Percentiles rank a stretch among this genome's conserved stretches.
Conservation (phyloP, 2,888 invertebrate genomes). For the Xylota sylvarum region DNA sequence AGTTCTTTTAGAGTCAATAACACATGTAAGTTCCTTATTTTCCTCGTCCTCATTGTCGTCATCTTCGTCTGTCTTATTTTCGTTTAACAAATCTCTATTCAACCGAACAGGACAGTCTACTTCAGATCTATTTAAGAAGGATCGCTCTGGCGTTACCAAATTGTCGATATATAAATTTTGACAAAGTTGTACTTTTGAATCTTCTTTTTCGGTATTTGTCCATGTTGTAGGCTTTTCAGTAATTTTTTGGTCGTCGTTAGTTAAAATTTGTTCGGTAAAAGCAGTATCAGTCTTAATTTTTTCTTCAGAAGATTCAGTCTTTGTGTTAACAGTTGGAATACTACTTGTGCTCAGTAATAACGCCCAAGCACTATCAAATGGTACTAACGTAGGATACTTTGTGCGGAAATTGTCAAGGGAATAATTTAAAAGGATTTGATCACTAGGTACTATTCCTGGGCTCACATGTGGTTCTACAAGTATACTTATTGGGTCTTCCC, state of each 20-base stretch:
- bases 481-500: constrained; percentile 49
- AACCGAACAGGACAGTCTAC: constrained; percentile 40
- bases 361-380: constrained; percentile 43
- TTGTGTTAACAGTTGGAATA: constrained; percentile 22
- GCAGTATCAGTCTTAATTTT: constrained; percentile 50
- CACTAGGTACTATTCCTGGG: not conserved
- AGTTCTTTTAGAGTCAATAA: constrained; percentile 82
- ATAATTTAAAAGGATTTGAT: constrained; percentile 43
- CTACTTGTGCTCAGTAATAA: constrained; percentile 27
- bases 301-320: constrained; percentile 44
- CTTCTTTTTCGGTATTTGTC: constrained; percentile 17
- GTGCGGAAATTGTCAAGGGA: constrained; percentile 50
- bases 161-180: constrained; percentile 84
- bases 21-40: constrained; percentile 69
- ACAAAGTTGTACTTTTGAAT: constrained; percentile 15
- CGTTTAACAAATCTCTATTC: constrained; percentile 87
- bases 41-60: constrained; percentile 83
- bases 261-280: constrained; percentile 26
- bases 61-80: constrained; percentile 85
- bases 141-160: constrained; percentile 86
- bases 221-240: not conserved
- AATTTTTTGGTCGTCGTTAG: constrained; percentile 5
- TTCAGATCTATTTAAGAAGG: constrained; percentile 29
- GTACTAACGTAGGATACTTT: constrained; percentile 26
- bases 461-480: not conserved